Evolutionary conservation across 2,797 vertebrate genomes (phyloP).

Genomic region (Diplodus sargus): DNA sequence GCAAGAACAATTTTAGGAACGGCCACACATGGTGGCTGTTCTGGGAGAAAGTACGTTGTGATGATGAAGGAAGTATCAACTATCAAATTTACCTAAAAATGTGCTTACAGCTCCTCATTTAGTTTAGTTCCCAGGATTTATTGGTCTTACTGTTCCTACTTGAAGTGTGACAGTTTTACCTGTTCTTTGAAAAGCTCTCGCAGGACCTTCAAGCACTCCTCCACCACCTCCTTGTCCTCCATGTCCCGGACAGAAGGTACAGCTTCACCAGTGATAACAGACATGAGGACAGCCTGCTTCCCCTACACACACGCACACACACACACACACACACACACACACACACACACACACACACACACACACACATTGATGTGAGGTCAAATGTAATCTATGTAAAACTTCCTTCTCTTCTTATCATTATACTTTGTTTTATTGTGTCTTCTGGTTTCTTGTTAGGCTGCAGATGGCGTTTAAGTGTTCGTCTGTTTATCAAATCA

Average conservation of each 20-base stretch:
- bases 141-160: not conserved
- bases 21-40: not conserved
- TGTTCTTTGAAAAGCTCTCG: slow-evolving; percentile 95
- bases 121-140: not conserved
- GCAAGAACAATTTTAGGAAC: not conserved
- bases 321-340: slow-evolving; percentile 16
- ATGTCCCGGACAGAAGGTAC: slow-evolving; percentile 86
- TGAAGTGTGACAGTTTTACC: slow-evolving; percentile 76
- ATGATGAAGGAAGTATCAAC: not conserved
- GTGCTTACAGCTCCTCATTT: not conserved
- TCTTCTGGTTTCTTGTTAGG: not conserved
- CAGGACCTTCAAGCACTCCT: slow-evolving; percentile 91
- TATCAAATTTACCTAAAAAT: too few species aligned
- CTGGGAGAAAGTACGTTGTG: not conserved
- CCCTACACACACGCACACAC: slow-evolving; percentile 78
- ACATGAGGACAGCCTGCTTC: slow-evolving; percentile 96
- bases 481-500: not conserved
- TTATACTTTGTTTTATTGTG: not conserved
- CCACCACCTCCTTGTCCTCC: slow-evolving; percentile 90
- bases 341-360: slow-evolving; percentile 11
- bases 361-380: not conserved
- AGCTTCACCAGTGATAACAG: slow-evolving; percentile 94
- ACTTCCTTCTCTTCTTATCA: not conserved
- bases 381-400: not conserved
- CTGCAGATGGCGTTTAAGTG: not conserved